phyloP scores from a whole-genome alignment of 2,113 vertebrate species.

The Halcyon malimbica region DNA sequence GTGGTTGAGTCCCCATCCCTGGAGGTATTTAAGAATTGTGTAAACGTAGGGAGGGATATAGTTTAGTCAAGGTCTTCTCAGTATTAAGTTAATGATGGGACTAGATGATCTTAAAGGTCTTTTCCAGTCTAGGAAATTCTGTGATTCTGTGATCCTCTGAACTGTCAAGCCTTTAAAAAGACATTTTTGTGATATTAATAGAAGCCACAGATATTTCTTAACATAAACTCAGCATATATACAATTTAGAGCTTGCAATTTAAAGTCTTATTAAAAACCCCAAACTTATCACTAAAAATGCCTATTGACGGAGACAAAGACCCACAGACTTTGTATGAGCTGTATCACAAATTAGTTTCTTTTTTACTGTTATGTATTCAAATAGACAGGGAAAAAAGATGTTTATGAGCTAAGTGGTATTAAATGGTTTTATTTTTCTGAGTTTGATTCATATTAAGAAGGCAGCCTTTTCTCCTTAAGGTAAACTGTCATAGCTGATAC shows the following conservation, averaged over 20 bases:
- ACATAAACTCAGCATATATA: background rate
- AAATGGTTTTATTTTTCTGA: slow-evolving; percentile 24
- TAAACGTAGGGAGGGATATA: too few relatives aligned
- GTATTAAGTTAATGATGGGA: too few relatives aligned
- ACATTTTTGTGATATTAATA: background rate
- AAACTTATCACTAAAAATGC: background rate
- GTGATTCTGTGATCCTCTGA: background rate
- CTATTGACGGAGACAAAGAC: background rate
- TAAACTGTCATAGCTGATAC: slow-evolving; percentile 18
- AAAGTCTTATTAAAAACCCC: background rate
- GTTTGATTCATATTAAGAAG: background rate
- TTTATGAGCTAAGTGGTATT: background rate
- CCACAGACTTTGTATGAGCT: background rate
- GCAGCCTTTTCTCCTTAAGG: slow-evolving; percentile 12
- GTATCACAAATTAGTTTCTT: background rate
- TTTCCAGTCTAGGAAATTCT: too few relatives aligned
- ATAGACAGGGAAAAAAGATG: background rate
- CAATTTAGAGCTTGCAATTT: background rate
- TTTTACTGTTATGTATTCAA: background rate
- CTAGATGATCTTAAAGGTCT: too few relatives aligned
- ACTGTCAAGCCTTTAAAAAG: background rate
- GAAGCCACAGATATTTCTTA: background rate
- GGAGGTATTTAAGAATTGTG: too few relatives aligned
- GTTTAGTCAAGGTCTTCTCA: too few relatives aligned
- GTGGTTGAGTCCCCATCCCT: too few relatives aligned